These are phyloP conservation scores for Phengaris alcon DNA, from an alignment of 2,888 invertebrate species.

Conservation along the genomic window DNA sequence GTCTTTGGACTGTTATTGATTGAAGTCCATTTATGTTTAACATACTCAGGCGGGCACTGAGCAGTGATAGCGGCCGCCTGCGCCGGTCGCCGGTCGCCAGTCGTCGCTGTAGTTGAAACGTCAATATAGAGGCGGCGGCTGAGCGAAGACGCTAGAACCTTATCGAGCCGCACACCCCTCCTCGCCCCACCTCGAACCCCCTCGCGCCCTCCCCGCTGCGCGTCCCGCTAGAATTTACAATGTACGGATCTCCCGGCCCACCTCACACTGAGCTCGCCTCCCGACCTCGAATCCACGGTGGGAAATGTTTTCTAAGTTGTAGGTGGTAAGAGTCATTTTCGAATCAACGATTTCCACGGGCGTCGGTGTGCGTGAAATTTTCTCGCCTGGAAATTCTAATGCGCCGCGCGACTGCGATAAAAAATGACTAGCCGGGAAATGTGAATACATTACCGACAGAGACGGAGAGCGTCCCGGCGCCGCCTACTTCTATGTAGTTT, in stretches of 20 bases:
- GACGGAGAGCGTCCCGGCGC: slow-evolving; percentile 60
- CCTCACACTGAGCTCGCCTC: slow-evolving; percentile 44
- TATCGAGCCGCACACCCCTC: slow-evolving; percentile 49
- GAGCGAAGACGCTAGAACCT: slow-evolving; percentile 46
- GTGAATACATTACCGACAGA: slow-evolving; percentile 71
- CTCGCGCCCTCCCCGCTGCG: slow-evolving; percentile 39
- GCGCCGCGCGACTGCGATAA: slow-evolving; percentile 78
- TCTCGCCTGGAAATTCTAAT: slow-evolving; percentile 79
- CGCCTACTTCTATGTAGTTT: slow-evolving; percentile 56
- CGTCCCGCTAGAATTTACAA: slow-evolving; percentile 68
- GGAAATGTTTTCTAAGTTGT: slow-evolving; percentile 27
- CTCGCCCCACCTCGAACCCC: slow-evolving; percentile 36
- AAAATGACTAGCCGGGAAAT: slow-evolving; percentile 75
- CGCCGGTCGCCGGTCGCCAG: slow-evolving; percentile 31
- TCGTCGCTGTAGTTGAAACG: slow-evolving; percentile 38
- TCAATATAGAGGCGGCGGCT: slow-evolving; percentile 43
- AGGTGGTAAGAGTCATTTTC: slow-evolving; percentile 37
- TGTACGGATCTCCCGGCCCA: slow-evolving; percentile 51
- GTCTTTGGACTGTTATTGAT: slow-evolving; percentile 14
- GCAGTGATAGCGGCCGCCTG: slow-evolving; percentile 30
- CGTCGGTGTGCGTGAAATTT: slow-evolving; percentile 69
- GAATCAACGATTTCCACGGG: slow-evolving; percentile 30
- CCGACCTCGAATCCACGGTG: slow-evolving; percentile 34
- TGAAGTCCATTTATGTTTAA: slow-evolving; percentile 9
- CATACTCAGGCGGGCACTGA: slow-evolving; percentile 7